phyloP scores from a whole-genome alignment of 2,113 vertebrate species.

The Sisor rabdophorus region DNA sequence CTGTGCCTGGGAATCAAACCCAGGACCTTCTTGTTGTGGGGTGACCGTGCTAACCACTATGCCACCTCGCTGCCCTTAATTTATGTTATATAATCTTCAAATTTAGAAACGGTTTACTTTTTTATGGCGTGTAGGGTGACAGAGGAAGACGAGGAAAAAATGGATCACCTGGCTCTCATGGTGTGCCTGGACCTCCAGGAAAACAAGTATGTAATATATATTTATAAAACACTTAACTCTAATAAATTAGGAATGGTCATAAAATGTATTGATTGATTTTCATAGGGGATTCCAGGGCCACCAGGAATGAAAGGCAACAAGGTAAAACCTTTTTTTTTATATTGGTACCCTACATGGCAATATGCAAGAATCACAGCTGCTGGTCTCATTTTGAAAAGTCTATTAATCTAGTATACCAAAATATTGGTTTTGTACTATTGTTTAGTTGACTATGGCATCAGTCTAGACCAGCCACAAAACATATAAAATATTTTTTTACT shows the following conservation, averaged over 20 bases:
- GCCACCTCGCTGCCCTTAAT: no score
- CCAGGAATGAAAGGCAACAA: constrained; percentile 78
- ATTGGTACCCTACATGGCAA: not conserved
- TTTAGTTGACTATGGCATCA: not conserved
- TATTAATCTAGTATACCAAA: not conserved
- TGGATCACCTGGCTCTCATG: constrained; percentile 69
- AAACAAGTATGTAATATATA: constrained; percentile 58
- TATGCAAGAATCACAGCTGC: not conserved
- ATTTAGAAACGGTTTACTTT: not conserved
- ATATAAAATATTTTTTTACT: not conserved
- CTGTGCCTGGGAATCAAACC: no score
- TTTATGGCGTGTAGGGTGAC: constrained; percentile 67
- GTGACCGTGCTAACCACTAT: no score
- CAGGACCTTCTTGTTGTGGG: no score
- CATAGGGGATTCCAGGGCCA: constrained; percentile 71
- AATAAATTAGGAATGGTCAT: not conserved
- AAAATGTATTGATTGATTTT: constrained; percentile 1
- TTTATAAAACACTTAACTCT: not conserved
- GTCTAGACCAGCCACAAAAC: not conserved
- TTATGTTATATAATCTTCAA: not conserved
- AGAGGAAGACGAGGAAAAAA: constrained; percentile 78
- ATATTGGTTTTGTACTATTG: not conserved
- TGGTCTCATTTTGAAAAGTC: not conserved
- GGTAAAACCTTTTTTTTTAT: constrained; percentile 55
- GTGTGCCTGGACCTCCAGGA: constrained; percentile 68